Percentiles rank a stretch among this genome's conserved stretches.
phyloP scores from a whole-genome alignment of 2,113 vertebrate species.

The Colistium nudipinnis region DNA sequence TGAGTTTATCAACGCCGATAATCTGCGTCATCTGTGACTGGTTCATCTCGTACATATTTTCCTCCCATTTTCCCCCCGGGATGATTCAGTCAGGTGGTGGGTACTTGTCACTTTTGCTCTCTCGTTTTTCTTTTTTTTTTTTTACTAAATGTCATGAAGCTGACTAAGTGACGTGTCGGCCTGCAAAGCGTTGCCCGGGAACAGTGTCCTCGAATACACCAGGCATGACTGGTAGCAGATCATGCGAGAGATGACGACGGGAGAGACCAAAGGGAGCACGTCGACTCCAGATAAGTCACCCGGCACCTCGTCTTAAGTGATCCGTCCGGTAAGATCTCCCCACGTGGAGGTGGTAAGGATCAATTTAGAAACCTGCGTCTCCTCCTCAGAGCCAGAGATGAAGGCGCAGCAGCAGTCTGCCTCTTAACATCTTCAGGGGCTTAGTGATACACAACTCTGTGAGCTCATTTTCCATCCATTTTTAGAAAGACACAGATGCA shows the following conservation, averaged over 20 bases:
- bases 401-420: constrained; percentile 57
- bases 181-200: constrained; percentile 24
- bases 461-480: constrained; percentile 31
- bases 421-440: constrained; percentile 41
- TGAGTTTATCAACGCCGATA: constrained; percentile 43
- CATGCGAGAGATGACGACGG: constrained; percentile 44
- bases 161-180: neutral
- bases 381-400: constrained; percentile 34
- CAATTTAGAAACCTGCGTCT: constrained; percentile 59
- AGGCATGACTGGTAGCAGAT: constrained; percentile 29
- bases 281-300: constrained; percentile 42
- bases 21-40: constrained; percentile 56
- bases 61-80: constrained; percentile 10
- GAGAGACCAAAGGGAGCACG: constrained; percentile 42
- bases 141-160: constrained; percentile 46
- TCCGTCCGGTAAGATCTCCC: constrained; percentile 38
- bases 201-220: constrained; percentile 1
- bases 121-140: neutral
- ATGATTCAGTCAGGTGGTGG: constrained; percentile 57
- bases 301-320: constrained; percentile 47
- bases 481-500: constrained; percentile 44
- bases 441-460: constrained; percentile 14
- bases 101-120: constrained; percentile 21
- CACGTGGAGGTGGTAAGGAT: constrained; percentile 54
- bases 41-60: constrained; percentile 34